Evolutionary conservation across 2,888 invertebrate genomes (phyloP), one percentile per base, ranked within the genome.

Genomic region (Mythimna pallens): DNA sequence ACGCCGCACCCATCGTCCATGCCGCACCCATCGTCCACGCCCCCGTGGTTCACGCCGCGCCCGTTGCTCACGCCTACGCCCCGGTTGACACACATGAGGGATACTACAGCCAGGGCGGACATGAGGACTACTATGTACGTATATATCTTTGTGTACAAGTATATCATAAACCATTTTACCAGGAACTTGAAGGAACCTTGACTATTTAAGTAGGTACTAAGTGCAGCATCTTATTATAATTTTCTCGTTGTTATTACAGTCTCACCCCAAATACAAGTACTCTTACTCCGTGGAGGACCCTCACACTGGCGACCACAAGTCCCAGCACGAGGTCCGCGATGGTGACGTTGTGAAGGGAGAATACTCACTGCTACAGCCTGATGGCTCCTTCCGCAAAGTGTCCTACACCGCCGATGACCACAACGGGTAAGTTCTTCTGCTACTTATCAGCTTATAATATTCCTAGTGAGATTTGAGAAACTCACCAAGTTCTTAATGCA

Each of bases 271-370:
- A 90, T 97, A 97, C 93, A 94, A 96, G 65, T 97, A 97, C 92
- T 96, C 97, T 0, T 97, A 97, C 92, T 97, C 97, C 76, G 97
- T 97, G 76, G 96, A 96, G 80, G 97, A 97, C 86, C 96, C 96
- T 2, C 96, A 97, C 87, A 97, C 97, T 73, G 97, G 97, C 20
- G 97, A 97, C 93, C 96, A 97, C 92, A 97, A 97, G 91, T 96
- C 97, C 86, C 97, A 97, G 90, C 94, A 96, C 70, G 97, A 97
- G 89, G 93, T 93, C 86, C 96, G 96, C 61, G 96, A 97, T 89
- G 97, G 97, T 36, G 97, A 97, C 83, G 97, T 97, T 62, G 97
- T 97, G 68, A 97, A 97, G 90, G 97, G 97, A 75, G 97, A 97
- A 85, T 97, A 97, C 93, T 97, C 97, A 47, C 93, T 97, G 70